Evolutionary conservation across 2,797 vertebrate species (phyloP), one percentile per base, ranked within the genome.

Genomic region (Spondyliosoma cantharus): DNA sequence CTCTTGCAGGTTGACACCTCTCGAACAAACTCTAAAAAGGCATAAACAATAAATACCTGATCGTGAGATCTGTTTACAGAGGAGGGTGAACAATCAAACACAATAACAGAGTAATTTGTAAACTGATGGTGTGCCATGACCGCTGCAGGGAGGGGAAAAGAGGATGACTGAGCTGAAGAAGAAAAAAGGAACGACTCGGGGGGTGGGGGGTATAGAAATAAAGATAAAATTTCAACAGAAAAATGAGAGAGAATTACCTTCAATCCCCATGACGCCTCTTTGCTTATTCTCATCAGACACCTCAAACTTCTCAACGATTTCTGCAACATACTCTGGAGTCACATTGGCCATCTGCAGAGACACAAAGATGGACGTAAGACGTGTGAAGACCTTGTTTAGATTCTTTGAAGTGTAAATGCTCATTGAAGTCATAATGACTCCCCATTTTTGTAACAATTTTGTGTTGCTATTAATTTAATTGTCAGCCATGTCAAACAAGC

Each of bases 271-370:
- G 76, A 98, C 82, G 7, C 95, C 95, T 76, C 94, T 96, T 66
- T 93, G 93, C 92, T 98, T 99, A 91, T 98, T 97, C 92, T 99
- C 97, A 69, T 97, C 96, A 0, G 96, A 96, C 71, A 96, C 89
- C 89, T 99, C 98, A 90, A 99, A 99, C 90, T 98, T 99, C 87
- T 95, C 94, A 86, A 99, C 96, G 92, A 99, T 94, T 90, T 98
- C 97, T 88, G 96, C 93, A 77, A 96, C 96, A 71, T 95, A 96
- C 75, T 99, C 97, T 59, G 95, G 88, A 0, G 97, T 98, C 91
- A 98, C 96, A 17, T 94, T 97, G 82, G 78, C 91, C 96, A 99
- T 97, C 98, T 99, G 90, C 8, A 65, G 32, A 74, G 45, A 61
- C 67, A 65, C 72, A 29, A 58, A 66, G 8, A 42, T 17, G 2